phyloP scores from a whole-genome alignment of 2,113 vertebrate genomes.

The Elgaria multicarinata region DNA sequence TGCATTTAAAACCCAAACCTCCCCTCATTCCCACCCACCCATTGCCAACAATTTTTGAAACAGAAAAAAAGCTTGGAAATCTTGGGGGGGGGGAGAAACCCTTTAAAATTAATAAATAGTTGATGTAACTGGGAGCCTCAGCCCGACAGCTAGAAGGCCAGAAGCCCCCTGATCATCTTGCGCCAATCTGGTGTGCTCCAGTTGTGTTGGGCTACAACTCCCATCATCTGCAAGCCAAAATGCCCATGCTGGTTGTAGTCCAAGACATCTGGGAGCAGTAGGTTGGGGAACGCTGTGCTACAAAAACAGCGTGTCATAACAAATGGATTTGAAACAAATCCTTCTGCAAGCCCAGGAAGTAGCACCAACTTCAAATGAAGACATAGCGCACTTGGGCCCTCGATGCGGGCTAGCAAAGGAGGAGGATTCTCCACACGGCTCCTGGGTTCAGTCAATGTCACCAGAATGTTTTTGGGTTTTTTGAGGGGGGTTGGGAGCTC shows the following conservation, averaged over 20 bases:
- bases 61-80: not conserved
- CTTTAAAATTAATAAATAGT: not conserved
- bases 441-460: not conserved
- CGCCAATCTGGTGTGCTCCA: not conserved
- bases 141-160: not conserved
- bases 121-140: not conserved
- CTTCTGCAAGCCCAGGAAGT: not conserved
- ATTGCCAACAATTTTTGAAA: slow-evolving; percentile 1
- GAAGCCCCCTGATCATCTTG: not conserved
- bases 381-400: not conserved
- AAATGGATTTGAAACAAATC: not conserved
- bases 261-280: too few species aligned
- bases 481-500: too few species aligned
- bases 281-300: too few species aligned
- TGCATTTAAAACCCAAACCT: slow-evolving; percentile 26
- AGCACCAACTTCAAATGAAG: too few species aligned
- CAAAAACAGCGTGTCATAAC: rapidly evolving
- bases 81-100: too few species aligned
- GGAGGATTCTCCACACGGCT: too few species aligned
- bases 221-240: too few species aligned
- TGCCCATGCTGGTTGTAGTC: too few species aligned
- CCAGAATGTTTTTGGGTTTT: not conserved
- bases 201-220: too few species aligned
- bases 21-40: not conserved
- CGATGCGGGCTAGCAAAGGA: too few species aligned